Evolutionary conservation across 2,113 vertebrate genomes (phyloP).

Genomic region (Romanogobio albipinnatus): DNA sequence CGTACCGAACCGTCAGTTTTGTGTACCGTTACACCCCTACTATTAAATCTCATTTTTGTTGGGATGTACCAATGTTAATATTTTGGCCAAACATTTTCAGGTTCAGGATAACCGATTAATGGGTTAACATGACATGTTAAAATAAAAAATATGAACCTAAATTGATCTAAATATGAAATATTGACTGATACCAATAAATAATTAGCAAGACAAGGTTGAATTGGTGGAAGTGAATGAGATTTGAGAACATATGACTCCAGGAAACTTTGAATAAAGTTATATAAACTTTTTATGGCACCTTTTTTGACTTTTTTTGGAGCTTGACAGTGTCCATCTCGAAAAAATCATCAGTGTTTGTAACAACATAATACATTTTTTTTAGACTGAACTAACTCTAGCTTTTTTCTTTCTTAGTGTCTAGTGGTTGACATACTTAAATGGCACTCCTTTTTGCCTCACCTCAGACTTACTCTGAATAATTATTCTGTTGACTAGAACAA

Average conservation of each 20-base stretch:
- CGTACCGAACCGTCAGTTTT: too few relatives aligned
- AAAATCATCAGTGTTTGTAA: neutral
- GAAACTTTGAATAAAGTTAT: neutral
- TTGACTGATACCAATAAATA: neutral
- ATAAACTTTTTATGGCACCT: neutral
- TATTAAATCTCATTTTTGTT: too few relatives aligned
- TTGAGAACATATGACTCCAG: neutral
- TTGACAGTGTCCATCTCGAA: neutral
- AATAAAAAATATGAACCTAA: neutral
- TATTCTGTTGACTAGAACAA: neutral
- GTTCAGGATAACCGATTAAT: too few relatives aligned
- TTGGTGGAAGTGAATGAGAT: neutral
- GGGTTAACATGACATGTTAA: too few relatives aligned
- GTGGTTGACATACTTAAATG: conserved; percentile 12
- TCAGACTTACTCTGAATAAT: conserved; percentile 14
- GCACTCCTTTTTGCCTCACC: conserved; percentile 32
- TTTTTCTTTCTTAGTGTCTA: conserved; percentile 38
- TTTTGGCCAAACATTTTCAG: too few relatives aligned
- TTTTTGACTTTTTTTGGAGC: neutral
- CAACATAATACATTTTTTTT: neutral
- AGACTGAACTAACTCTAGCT: neutral
- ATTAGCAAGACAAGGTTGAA: neutral
- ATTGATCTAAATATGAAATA: neutral
- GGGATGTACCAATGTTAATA: too few relatives aligned
- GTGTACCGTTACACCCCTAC: too few relatives aligned